Conservation (phyloP, 2,888 invertebrate species). For the Lordiphosa andalusiaca region DNA sequence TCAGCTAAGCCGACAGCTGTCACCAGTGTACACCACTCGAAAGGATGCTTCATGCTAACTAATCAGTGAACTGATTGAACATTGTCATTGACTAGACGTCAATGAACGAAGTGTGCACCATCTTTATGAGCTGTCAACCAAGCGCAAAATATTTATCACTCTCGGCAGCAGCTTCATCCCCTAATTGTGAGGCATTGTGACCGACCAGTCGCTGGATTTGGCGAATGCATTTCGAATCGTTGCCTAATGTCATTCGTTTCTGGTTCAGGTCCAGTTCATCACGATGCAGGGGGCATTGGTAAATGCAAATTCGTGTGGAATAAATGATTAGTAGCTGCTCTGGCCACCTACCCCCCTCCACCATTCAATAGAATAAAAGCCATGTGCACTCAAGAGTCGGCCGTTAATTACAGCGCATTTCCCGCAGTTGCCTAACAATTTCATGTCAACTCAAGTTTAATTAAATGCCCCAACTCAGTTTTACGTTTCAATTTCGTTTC, state of each 20-base stretch:
- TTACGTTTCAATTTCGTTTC: conserved; percentile 7
- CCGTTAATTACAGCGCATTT: conserved; percentile 52
- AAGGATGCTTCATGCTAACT: conserved; percentile 43
- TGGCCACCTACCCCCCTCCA: conserved; percentile 17
- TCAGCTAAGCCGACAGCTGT: conserved; percentile 52
- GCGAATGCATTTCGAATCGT: conserved; percentile 36
- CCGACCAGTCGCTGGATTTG: not conserved
- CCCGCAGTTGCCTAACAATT: conserved; percentile 1
- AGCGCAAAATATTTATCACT: conserved; percentile 68
- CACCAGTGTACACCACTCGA: conserved; percentile 51
- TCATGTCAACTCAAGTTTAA: conserved; percentile 21
- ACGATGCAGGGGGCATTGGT: not conserved
- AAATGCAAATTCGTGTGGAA: conserved; percentile 65
- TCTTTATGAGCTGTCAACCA: conserved; percentile 62
- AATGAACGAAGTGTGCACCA: conserved; percentile 10
- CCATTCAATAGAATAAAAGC: conserved; percentile 7
- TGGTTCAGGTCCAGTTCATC: conserved; percentile 3
- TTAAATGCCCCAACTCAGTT: conserved; percentile 1
- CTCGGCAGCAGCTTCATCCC: conserved; percentile 39
- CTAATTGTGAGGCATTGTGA: conserved; percentile 54
- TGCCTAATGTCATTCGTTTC: conserved; percentile 12
- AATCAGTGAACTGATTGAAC: conserved; percentile 49
- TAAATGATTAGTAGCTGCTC: conserved; percentile 34
- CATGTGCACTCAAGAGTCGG: conserved; percentile 31
- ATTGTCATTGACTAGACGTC: conserved; percentile 38